phyloP scores from a whole-genome alignment of 1,140 invertebrate species.

The Pachypeltis micranthus region DNA sequence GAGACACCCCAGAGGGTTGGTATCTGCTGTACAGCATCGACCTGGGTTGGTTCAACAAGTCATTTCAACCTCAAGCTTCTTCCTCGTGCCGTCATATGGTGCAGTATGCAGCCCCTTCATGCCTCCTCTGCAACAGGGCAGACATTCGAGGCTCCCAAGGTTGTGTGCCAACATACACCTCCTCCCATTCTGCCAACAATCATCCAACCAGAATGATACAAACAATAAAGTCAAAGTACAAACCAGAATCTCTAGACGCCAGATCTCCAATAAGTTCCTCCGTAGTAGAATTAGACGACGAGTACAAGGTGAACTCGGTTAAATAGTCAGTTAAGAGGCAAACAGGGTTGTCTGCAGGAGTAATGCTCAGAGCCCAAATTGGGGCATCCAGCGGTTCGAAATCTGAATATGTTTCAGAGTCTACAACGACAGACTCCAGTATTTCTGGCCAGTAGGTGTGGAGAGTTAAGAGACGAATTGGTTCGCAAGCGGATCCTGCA shows the following conservation, averaged over 20 bases:
- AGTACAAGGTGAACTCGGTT: constrained; percentile 42
- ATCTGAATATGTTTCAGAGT: constrained; percentile 76
- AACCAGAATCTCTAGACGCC: not conserved
- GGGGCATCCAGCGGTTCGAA: constrained; percentile 76
- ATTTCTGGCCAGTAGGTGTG: constrained; percentile 80
- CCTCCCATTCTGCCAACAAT: too few relatives aligned
- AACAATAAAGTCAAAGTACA: not conserved
- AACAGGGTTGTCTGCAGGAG: constrained; percentile 45
- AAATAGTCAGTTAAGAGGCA: constrained; percentile 56
- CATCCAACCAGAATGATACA: too few relatives aligned
- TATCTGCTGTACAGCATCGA: too few relatives aligned
- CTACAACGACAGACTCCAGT: constrained; percentile 73
- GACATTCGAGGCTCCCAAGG: not conserved
- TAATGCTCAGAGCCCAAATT: constrained; percentile 55
- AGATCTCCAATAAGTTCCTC: constrained; percentile 46
- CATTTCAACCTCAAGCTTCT: too few relatives aligned
- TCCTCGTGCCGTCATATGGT: too few relatives aligned
- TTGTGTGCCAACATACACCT: not conserved
- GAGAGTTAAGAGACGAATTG: constrained; percentile 62
- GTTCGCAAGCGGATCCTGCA: constrained; percentile 62
- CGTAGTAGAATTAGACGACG: constrained; percentile 36
- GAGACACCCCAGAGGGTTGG: too few relatives aligned
- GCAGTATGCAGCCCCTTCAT: too few relatives aligned
- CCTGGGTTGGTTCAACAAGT: too few relatives aligned
- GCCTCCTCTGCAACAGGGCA: not conserved